These are phyloP conservation scores for Blastobasis adustella DNA, from an alignment of 2,888 invertebrate species.

Conservation along the genomic window DNA sequence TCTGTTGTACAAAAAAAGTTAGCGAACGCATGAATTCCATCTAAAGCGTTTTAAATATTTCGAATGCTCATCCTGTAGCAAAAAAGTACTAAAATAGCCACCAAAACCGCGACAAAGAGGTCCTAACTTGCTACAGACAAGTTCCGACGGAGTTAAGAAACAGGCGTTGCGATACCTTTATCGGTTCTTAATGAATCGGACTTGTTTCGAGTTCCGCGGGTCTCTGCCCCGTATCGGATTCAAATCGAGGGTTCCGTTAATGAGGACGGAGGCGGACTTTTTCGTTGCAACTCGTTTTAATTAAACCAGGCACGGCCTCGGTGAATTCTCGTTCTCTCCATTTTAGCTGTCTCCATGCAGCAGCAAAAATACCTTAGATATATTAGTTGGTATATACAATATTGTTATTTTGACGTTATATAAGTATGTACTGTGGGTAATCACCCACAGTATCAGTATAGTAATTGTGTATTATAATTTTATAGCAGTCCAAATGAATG, in stretches of 20 bases:
- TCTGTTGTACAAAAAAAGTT: no score
- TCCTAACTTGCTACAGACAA: conserved; percentile 24
- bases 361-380: no score
- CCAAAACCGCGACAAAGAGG: background rate
- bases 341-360: no score
- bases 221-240: conserved; percentile 40
- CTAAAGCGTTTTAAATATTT: no score
- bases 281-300: conserved; percentile 48
- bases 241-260: conserved; percentile 25
- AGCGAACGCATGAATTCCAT: no score
- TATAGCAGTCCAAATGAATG: no score
- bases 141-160: conserved; percentile 23
- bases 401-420: no score
- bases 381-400: no score
- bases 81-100: background rate
- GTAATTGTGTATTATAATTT: no score
- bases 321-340: no score
- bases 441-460: no score
- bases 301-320: conserved; percentile 41
- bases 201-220: conserved; percentile 56
- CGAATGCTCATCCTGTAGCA: background rate
- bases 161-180: conserved; percentile 42
- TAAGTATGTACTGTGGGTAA: no score
- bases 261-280: conserved; percentile 33
- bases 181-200: conserved; percentile 54